Evolutionary conservation across 2,797 vertebrate genomes (phyloP), one percentile per base, ranked within the genome.

Genomic region (Anableps anableps): DNA sequence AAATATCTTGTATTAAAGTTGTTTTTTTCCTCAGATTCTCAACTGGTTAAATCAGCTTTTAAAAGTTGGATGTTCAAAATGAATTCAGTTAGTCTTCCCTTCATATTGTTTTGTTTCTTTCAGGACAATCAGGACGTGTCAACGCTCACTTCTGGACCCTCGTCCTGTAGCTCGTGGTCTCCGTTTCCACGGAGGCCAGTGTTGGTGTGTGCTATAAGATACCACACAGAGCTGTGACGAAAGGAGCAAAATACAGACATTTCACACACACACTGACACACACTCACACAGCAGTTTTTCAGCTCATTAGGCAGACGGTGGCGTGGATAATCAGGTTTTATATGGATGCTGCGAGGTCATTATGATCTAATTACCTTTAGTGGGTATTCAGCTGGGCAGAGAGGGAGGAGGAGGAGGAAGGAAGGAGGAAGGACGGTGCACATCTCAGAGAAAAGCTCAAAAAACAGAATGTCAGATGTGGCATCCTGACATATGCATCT

Each of bases 321-420:
- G 97, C 97, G 95, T 98, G 96, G 98, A 97, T 96, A 98, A 99
- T 99, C 97, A 97, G 97, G 97, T 97, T 98, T 98, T 99, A 97
- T 98, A 94, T 95, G 91, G 95, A 96, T 95, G 96, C 94, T 89
- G 86, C 94, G 95, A 92, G 97, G 96, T 98, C 97, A 97, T 98
- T 98, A 98, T 98, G 97, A 97, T 96, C 97, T 97, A 96, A 98
- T 98, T 98, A 91, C 96, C 97, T 97, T 97, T 96, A 96, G 96
- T 96, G 96, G 97, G 97, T 97, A 99, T 99, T 98, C 98, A 99
- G 96, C 96, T 97, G 96, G 97, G 97, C 96, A 96, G 96, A 95
- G 94, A 96, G 76, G 48, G 79, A 82, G 80, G 95, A 96, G 93
- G 96, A 94, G 95, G 95, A 79, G 95, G 74, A 81, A 76, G 73